Percentiles rank a stretch among this genome's conserved stretches.
These are phyloP conservation scores for Aphrophora alni DNA, from an alignment of 2,888 invertebrate species.

Conservation along the genomic window DNA sequence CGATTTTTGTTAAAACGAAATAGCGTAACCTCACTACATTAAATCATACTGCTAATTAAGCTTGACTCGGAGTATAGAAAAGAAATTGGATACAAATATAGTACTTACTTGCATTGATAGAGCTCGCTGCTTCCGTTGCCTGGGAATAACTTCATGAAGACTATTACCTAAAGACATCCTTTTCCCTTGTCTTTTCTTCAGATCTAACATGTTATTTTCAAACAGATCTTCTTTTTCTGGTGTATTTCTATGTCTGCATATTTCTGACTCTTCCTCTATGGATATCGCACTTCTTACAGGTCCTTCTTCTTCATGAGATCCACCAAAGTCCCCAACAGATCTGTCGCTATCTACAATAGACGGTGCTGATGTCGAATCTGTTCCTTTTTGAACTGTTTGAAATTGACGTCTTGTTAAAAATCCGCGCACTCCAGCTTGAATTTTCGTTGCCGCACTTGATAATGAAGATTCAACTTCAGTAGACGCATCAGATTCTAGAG, in stretches of 20 bases:
- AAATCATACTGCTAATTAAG: too few species aligned
- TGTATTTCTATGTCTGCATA: constrained; percentile 29
- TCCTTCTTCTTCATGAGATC: constrained; percentile 26
- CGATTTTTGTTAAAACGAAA: too few species aligned
- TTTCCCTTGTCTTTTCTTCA: constrained; percentile 21
- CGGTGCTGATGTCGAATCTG: constrained; percentile 28
- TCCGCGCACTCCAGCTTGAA: constrained; percentile 51
- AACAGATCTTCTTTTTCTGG: constrained; percentile 15
- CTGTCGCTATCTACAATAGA: constrained; percentile 31
- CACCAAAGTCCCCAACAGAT: constrained; percentile 27
- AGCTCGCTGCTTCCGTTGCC: constrained; percentile 28
- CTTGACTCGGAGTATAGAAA: too few species aligned
- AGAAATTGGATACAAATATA: too few species aligned
- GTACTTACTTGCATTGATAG: constrained; percentile 39
- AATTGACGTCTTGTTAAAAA: constrained; percentile 47
- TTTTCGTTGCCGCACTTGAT: constrained; percentile 50
- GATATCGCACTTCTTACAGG: constrained; percentile 32
- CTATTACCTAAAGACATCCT: constrained; percentile 41
- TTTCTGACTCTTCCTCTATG: constrained; percentile 39
- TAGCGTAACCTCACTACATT: too few species aligned
- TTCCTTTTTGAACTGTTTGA: neutral
- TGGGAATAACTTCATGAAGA: constrained; percentile 11
- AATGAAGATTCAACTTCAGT: constrained; percentile 38
- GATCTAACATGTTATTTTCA: neutral
- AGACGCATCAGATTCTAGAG: neutral